Evolutionary conservation across 2,797 vertebrate species (phyloP), one percentile per base, ranked within the genome.

Genomic region (Tamandua tetradactyla): DNA sequence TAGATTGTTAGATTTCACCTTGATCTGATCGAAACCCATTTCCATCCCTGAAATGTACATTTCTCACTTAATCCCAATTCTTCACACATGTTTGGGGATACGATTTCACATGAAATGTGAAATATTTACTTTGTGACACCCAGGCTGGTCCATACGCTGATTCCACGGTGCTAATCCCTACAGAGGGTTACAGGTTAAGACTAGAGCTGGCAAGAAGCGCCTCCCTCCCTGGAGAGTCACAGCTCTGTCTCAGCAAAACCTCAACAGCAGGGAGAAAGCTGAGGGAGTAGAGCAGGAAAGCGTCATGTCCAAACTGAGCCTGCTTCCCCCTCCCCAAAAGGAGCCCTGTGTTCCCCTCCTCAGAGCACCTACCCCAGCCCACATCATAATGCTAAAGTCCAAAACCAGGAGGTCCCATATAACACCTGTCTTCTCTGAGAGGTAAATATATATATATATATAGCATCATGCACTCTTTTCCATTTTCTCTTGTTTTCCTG

Each of bases 71-170:
- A 96, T 96, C 88, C 85, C 95, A 81, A 92, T 79, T 95, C 95
- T 94, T 96, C 96, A 96, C 97, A 92, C 96, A 96, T 93, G 88
- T 93, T 87, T 89, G 84, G 86, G 85, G 95, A 84, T 95, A 57
- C 71, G 93, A 95, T 89, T 97, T 96, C 93, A 97, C 95, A 96
- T 82, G 96, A 95, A 97, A 97, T 66, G 94, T 97, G 96, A 94
- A 97, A 96, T 91, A 94, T 91, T 95, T 88, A 93, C 86, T 95
- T 61, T 55, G 87, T 93, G 93, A 89, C 93, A 92, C 96, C 80
- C 0, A 0, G 47, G 66, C 86, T 44, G 88, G 74, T 87, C 90
- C 49, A 37, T 30, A 42, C 75, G 42, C 35, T 0, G 49, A 86
- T 84, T 81, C 86, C 61, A 25, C 0, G 6, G 84, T 78, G 96